These are phyloP conservation scores for Drosophila falleni DNA, from an alignment of 2,888 invertebrate species.

Conservation along the genomic window DNA sequence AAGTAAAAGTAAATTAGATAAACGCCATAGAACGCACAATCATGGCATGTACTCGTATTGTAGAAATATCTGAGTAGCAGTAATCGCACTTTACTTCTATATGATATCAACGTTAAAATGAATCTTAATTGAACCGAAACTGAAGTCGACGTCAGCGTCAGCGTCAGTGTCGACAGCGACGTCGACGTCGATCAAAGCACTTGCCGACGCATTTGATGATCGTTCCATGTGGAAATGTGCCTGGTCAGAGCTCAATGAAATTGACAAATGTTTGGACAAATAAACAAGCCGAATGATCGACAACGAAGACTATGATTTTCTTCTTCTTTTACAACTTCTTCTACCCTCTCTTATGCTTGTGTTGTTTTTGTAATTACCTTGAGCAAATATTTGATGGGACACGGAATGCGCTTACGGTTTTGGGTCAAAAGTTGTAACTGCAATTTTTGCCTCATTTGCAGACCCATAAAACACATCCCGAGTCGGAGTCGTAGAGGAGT, in stretches of 20 bases:
- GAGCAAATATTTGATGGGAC: slow-evolving; percentile 64
- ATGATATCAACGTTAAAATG: slow-evolving; percentile 66
- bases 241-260: slow-evolving; percentile 79
- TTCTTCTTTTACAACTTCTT: background rate
- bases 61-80: slow-evolving; percentile 29
- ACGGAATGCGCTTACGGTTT: slow-evolving; percentile 62
- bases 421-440: slow-evolving; percentile 72
- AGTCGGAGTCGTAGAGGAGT: slow-evolving; percentile 4
- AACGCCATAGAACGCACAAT: slow-evolving; percentile 72
- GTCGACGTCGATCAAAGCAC: slow-evolving; percentile 61
- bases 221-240: slow-evolving; percentile 64
- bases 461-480: slow-evolving; percentile 44
- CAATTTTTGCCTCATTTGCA: slow-evolving; percentile 71
- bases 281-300: slow-evolving; percentile 72
- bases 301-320: slow-evolving; percentile 31
- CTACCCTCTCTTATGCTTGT: slow-evolving; percentile 4
- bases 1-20: slow-evolving; percentile 80
- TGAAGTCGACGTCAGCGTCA: slow-evolving; percentile 34
- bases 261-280: slow-evolving; percentile 80
- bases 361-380: slow-evolving; percentile 75
- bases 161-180: background rate
- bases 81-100: slow-evolving; percentile 31
- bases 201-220: slow-evolving; percentile 47
- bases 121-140: slow-evolving; percentile 77
- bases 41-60: slow-evolving; percentile 58